phyloP scores from a whole-genome alignment of 2,888 invertebrate genomes.

The Lycia hirtaria region DNA sequence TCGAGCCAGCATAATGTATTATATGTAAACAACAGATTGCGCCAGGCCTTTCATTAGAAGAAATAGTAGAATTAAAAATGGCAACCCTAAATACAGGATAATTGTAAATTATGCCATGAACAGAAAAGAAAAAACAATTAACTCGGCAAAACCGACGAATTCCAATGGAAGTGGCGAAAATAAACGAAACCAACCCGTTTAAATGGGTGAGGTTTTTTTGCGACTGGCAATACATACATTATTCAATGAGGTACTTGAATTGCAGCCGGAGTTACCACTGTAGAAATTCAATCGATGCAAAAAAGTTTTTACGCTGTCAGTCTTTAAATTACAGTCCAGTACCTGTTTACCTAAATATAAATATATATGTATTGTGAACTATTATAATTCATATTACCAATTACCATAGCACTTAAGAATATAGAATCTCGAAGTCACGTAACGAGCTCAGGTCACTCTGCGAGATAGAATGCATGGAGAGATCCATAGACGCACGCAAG shows the following conservation, averaged over 20 bases:
- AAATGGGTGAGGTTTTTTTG: constrained; percentile 30
- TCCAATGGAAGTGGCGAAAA: constrained; percentile 37
- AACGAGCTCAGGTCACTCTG: too few relatives aligned
- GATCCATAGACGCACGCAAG: too few relatives aligned
- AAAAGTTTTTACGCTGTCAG: constrained; percentile 13
- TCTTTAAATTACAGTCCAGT: constrained; percentile 8
- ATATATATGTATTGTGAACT: too few relatives aligned
- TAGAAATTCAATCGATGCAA: constrained; percentile 34
- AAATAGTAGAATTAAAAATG: background rate
- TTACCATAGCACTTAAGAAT: too few relatives aligned
- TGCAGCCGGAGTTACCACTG: constrained; percentile 22
- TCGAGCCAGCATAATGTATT: too few relatives aligned
- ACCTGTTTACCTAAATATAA: background rate
- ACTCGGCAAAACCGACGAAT: constrained; percentile 30
- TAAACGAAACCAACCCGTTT: constrained; percentile 29
- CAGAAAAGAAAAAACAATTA: constrained; percentile 31
- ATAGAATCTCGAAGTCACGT: too few relatives aligned
- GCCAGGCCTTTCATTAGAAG: too few relatives aligned
- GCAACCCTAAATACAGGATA: constrained; percentile 7
- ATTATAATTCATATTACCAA: too few relatives aligned
- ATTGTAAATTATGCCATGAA: constrained; percentile 16
- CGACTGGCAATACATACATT: constrained; percentile 38
- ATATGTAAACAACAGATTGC: too few relatives aligned
- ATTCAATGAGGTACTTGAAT: constrained; percentile 36
- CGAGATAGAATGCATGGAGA: too few relatives aligned